Evolutionary conservation across 2,888 invertebrate genomes (phyloP), one percentile per base, ranked within the genome.

Genomic region (Ophraella communa): DNA sequence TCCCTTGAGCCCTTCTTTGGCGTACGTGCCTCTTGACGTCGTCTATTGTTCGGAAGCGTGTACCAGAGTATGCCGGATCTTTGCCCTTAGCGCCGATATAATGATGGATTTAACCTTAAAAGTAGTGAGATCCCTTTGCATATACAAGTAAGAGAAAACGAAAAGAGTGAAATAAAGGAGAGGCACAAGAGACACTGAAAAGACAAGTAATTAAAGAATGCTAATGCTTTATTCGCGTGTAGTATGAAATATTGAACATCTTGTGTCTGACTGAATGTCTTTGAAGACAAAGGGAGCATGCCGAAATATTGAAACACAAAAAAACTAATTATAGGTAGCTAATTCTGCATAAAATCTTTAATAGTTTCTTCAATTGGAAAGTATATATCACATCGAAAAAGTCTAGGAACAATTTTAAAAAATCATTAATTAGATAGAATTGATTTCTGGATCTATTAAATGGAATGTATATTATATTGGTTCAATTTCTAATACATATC

Each of bases 31-130:
- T 81, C 82, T 82, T 81, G 80, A 81, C 79, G 80, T n/a, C n/a
- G n/a, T 81, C 81, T 78, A 81, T 82, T 82, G 81, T 82, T 81
- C 79, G 75, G 77, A 79, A 80, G 80, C 80, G 81, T 81, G 80
- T 78, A 79, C 78, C 74, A 77, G 74, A 74, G 76, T 75, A 76
- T 75, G 76, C 78, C 78, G 79, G 79, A 80, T 80, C 79, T 78
- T 80, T 77, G 79, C 81, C 81, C 80, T 80, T 76, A 79, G 81
- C 79, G 70, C 73, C 76, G 76, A 79, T 80, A 80, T 81, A 81
- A 81, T 81, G 81, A 81, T 78, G 81, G 80, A 80, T 81, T 81
- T 80, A 80, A 79, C 77, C 77, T 75, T 67, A 69, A 72, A 66
- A 67, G 64, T 64, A 68, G 63, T 59, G 45, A 54, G 62, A 65